phyloP scores from a whole-genome alignment of 2,113 vertebrate species.

The Lophura nycthemera region DNA sequence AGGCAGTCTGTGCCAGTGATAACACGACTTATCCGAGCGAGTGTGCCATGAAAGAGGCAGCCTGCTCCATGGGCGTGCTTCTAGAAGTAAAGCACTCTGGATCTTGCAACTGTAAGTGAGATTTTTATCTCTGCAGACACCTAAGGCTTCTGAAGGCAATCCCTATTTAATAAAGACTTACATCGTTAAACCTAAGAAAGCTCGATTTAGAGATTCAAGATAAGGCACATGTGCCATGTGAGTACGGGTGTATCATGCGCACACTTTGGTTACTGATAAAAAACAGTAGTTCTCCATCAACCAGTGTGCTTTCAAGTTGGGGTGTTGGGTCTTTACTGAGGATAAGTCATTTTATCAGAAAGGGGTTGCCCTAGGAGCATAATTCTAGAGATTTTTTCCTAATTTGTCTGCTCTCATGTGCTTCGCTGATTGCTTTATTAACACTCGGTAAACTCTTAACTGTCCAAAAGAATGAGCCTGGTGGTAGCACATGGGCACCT shows the following conservation, averaged over 20 bases:
- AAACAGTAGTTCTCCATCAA: slow-evolving; percentile 57
- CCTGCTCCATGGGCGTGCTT: slow-evolving; percentile 91
- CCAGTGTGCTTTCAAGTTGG: slow-evolving; percentile 54
- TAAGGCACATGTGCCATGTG: slow-evolving; percentile 19
- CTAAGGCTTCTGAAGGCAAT: slow-evolving; percentile 81
- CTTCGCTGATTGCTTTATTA: slow-evolving; percentile 82
- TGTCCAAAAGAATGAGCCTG: slow-evolving; percentile 52
- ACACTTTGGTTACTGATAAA: slow-evolving; percentile 55
- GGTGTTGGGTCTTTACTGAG: slow-evolving; percentile 54
- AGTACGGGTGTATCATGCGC: slow-evolving; percentile 37
- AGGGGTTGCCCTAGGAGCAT: slow-evolving; percentile 59
- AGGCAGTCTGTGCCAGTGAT: slow-evolving; percentile 97
- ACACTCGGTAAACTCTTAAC: slow-evolving; percentile 76
- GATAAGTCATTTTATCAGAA: slow-evolving; percentile 55
- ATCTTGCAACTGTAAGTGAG: slow-evolving; percentile 99
- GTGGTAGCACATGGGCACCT: slow-evolving; percentile 59
- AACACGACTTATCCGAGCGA: slow-evolving; percentile 97
- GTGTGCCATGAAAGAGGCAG: slow-evolving; percentile 97
- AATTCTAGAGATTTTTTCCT: slow-evolving; percentile 49
- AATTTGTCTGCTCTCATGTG: slow-evolving; percentile 72
- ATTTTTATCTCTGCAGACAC: slow-evolving; percentile 78
- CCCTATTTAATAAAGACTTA: slow-evolving; percentile 80
- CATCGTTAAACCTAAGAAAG: slow-evolving; percentile 59
- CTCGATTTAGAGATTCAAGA: slow-evolving; percentile 44
- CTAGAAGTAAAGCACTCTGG: slow-evolving; percentile 98